Evolutionary conservation across 2,888 invertebrate genomes (phyloP), one percentile per base, ranked within the genome.

Genomic region (Erannis defoliaria): DNA sequence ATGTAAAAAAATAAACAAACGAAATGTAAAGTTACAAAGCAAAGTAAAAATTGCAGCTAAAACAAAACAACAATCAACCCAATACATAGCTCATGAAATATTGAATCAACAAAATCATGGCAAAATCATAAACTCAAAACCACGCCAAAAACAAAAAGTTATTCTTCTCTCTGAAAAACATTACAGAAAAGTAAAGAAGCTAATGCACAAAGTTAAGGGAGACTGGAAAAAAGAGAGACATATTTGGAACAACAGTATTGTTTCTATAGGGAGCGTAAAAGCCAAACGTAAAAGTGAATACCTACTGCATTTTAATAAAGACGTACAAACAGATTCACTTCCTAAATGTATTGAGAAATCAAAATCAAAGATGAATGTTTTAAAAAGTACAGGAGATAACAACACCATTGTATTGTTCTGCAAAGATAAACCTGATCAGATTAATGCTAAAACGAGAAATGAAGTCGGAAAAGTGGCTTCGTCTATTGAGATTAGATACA

Each of bases 111-210:
- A 18, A 8, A 26, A 9, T 5, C 33, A 21, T 14, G 19, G 9
- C 8, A 55, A 12, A 16, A 0, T 16, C 8, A 16, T 38, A 42
- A 50, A 88, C 46, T 74, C 86, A 53, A 80, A 86, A 74, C 73
- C 87, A 54, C 77, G 78, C 54, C 71, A 76, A 10, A 86, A 83
- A 64, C 78, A 81, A 48, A 87, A 81, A 61, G 81, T 85, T 2
- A 86, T 90, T 33, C 64, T 81, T 23, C 68, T 90, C 14, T 78
- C 89, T 1, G 75, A 78, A 21, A 82, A 81, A 67, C 91, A 91
- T 73, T 90, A 89, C 43, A 71, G 79, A 1, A 89, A 84, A 78
- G 78, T 91, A 3, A 90, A 83, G 65, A 83, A 69, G 71, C 81
- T 79, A 1, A 84, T 89, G 50, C 80, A 82, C 62, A 79, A 68